A percentile compares a stretch with the other conserved stretches of the same genome.
These are phyloP conservation scores for Andricus curvator DNA, from an alignment of 2,888 invertebrate genomes.

Conservation along the genomic window DNA sequence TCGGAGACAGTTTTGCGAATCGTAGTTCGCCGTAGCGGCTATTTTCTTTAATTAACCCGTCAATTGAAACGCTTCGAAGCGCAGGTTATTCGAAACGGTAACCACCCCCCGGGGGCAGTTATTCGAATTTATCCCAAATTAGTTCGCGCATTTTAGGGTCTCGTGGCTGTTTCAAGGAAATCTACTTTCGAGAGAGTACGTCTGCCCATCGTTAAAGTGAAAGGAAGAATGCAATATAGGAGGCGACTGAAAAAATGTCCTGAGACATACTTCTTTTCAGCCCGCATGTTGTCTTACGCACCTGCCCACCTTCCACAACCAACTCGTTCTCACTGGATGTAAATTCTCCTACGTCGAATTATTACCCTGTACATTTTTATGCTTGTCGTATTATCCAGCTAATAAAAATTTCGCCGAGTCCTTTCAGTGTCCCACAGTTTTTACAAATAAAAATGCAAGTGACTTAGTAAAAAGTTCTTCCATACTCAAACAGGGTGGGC, in stretches of 20 bases:
- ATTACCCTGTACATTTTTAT: constrained; percentile 20
- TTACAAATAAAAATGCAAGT: no score
- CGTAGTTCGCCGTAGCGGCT: background rate
- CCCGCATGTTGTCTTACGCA: constrained; percentile 58
- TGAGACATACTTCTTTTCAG: constrained; percentile 55
- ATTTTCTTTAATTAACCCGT: background rate
- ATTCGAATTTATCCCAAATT: constrained; percentile 12
- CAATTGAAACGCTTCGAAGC: background rate
- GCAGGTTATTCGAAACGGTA: background rate
- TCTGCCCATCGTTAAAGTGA: constrained; percentile 54
- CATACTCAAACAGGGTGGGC: no score
- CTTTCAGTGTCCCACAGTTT: no score
- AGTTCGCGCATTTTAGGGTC: constrained; percentile 26
- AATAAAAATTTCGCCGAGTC: background rate
- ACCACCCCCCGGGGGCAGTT: background rate
- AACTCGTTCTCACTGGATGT: constrained; percentile 1
- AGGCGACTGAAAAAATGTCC: constrained; percentile 51
- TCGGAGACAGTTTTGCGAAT: background rate
- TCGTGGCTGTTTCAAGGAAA: constrained; percentile 49
- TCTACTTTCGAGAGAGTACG: constrained; percentile 50
- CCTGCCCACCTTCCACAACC: constrained; percentile 50
- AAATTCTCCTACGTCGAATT: constrained; percentile 10
- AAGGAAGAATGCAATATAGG: constrained; percentile 54
- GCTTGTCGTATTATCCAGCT: background rate
- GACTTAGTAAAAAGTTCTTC: no score